Conservation (phyloP, 2,113 vertebrate species). For the Rhabdornis inornatus region DNA sequence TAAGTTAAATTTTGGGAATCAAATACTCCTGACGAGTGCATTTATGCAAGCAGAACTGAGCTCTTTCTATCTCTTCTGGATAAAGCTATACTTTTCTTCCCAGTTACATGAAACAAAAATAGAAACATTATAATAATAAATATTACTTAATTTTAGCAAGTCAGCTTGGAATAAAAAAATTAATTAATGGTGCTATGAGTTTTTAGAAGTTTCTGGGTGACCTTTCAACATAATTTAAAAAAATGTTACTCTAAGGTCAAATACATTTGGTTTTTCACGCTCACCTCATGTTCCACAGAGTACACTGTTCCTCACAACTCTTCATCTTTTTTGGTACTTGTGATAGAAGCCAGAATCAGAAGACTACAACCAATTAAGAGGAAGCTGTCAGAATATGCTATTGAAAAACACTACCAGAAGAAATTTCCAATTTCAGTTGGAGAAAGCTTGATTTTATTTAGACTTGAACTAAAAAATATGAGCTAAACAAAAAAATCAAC, state of each 20-base stretch:
- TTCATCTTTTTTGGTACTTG: neutral
- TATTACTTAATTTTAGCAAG: neutral
- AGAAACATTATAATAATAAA: neutral
- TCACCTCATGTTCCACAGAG: neutral
- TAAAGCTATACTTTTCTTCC: neutral
- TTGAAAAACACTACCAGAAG: neutral
- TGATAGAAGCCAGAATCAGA: neutral
- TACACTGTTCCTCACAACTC: neutral
- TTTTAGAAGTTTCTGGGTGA: neutral
- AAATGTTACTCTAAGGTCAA: neutral
- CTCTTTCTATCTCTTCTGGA: neutral
- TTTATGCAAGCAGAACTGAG: neutral
- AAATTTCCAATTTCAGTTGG: neutral
- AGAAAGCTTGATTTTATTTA: neutral
- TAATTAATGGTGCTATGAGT: accelerated
- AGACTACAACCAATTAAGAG: neutral
- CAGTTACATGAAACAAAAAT: neutral
- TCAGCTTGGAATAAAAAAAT: neutral
- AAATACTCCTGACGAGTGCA: neutral
- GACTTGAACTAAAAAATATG: neutral
- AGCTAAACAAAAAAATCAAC: neutral
- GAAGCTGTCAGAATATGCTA: neutral
- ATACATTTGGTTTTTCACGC: neutral
- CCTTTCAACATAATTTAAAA: neutral
- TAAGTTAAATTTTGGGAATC: neutral